Conservation (phyloP, 1,140 invertebrate genomes). For the Pseudomyrmex concolor region DNA sequence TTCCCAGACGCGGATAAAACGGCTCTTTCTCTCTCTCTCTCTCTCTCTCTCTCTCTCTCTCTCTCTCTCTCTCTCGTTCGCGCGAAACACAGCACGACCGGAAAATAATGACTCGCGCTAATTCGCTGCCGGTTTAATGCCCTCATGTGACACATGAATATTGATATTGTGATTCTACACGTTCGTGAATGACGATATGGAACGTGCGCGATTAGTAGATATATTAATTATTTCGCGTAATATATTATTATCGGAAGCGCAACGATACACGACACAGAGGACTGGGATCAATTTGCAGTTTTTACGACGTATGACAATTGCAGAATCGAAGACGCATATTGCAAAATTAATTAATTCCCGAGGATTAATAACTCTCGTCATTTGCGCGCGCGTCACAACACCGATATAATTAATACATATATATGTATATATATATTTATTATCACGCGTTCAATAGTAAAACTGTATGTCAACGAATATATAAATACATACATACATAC, state of each 20-base stretch:
- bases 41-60: too few species aligned
- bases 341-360: conserved; percentile 8
- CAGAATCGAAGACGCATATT: neutral
- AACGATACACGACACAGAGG: neutral
- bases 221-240: conserved; percentile 37
- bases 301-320: neutral
- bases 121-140: conserved; percentile 19
- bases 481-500: neutral
- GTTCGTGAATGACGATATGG: conserved; percentile 7
- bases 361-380: neutral
- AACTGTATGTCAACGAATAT: too few species aligned
- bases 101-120: conserved; percentile 44
- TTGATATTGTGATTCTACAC: conserved; percentile 37
- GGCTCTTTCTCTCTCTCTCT: too few species aligned
- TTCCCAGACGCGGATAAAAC: conserved; percentile 19
- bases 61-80: neutral
- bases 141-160: conserved; percentile 34
- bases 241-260: neutral
- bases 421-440: neutral
- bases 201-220: conserved; percentile 5
- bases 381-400: neutral
- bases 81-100: neutral
- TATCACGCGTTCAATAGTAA: too few species aligned
- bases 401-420: neutral
- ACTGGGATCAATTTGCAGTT: neutral